Base-by-base conservation (phyloP, 23 tunicate species). In the Trididemnum miniatum region DNA sequence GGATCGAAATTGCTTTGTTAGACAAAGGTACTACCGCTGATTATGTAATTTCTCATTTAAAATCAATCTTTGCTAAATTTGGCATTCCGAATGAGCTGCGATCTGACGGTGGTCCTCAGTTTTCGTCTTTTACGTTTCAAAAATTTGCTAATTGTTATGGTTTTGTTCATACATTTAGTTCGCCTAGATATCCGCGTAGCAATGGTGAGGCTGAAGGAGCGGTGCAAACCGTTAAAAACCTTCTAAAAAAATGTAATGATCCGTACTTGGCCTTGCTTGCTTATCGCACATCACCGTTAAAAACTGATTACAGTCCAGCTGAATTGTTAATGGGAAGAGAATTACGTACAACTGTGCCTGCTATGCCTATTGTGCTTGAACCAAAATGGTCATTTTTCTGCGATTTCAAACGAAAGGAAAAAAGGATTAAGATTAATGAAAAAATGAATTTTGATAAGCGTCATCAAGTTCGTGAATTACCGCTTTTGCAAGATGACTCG, bases 121-220 rank as follows among this genome's bases (percentile, higher is more conserved):
- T 49, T 49, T 49, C 57, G 12, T 49, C 57, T 12, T 49, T 49
- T 49, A 49, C 57, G 12, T 49, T 49, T 49, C 57, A 18, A 49
- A 49, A 49, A 18, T 49, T 49, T 49, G 57, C 57, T 49, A 18
- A 49, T 12, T 49, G 15, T 12, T 49, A 9, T 49, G 18, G 18
- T 49, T 49, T 49, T 49, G 57, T 18, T 49, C 57, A 49, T 49
- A 49, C 18, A 9, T 49, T 49, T 49, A 49, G 18, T 49, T 9
- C 15, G 12, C 57, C 57, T 9, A 49, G 57, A 49, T 49, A 49
- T 49, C 15, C 57, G 15, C 57, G 18, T 12, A 49, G 57, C 77
- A 83, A 83, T 34, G 81, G 87, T 2, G 71, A 51, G 32, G 81
- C 87, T 0, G 87, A 83, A 54, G 31, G 87, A 24, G 64, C 36